Evolutionary conservation across 1,140 invertebrate genomes (phyloP).

Genomic region (Drosophila neocordata): DNA sequence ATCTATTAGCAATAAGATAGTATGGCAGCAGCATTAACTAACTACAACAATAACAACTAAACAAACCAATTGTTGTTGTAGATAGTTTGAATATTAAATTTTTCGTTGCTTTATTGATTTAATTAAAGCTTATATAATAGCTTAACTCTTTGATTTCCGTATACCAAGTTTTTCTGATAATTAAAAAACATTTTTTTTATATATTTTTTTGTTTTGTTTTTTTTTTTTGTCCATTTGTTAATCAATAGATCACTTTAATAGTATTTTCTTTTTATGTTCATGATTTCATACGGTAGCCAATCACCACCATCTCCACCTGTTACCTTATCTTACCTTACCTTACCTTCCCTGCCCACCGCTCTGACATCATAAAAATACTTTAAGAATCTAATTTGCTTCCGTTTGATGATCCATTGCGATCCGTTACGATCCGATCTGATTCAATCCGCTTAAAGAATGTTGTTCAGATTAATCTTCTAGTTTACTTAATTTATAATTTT

Average conservation of each 20-base stretch:
- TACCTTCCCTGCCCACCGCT: no score
- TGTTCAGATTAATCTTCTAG: conserved; percentile 10
- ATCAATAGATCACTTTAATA: conserved; percentile 36
- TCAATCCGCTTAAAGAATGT: conserved; percentile 13
- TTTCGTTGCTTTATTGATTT: conserved; percentile 70
- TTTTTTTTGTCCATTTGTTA: conserved; percentile 25
- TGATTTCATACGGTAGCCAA: conserved; percentile 68
- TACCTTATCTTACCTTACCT: no score
- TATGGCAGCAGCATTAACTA: no score
- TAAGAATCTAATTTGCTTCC: conserved; percentile 47
- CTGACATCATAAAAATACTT: conserved; percentile 52
- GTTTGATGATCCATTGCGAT: conserved; percentile 54
- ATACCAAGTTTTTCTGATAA: conserved; percentile 58
- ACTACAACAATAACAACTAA: neutral
- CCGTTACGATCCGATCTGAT: conserved; percentile 8
- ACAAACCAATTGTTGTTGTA: conserved; percentile 23
- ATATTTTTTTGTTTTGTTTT: no score
- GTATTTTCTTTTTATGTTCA: conserved; percentile 57
- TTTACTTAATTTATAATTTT: neutral
- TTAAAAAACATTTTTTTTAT: conserved; percentile 66
- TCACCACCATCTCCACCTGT: neutral
- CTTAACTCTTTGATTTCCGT: conserved; percentile 60
- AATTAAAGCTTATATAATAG: conserved; percentile 69
- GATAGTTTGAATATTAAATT: conserved; percentile 35
- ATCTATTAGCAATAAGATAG: conserved; percentile 63